A percentile compares a stretch with the other conserved stretches of the same genome.
Evolutionary conservation across 2,113 vertebrate genomes (phyloP).

Genomic region (Labeo catla): DNA sequence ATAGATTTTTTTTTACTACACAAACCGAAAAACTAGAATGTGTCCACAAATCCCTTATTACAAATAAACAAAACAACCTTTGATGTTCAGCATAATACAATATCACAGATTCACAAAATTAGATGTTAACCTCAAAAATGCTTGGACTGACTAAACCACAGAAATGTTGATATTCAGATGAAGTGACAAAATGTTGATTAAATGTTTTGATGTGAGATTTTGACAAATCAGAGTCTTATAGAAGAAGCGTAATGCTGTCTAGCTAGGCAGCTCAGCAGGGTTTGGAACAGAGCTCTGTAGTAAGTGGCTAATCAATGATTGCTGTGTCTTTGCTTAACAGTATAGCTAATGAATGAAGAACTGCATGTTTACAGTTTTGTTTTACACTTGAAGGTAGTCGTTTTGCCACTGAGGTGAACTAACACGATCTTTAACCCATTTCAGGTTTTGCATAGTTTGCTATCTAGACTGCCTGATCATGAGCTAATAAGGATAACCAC

Average conservation of each 20-base stretch:
- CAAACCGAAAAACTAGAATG: not conserved
- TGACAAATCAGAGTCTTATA: not conserved
- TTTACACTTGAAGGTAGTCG: slow-evolving; percentile 35
- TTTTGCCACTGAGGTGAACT: slow-evolving; percentile 74
- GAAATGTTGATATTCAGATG: not conserved
- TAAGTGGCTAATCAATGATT: not conserved
- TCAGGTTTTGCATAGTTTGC: slow-evolving; percentile 98
- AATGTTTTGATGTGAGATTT: no score
- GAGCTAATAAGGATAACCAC: slow-evolving; percentile 93
- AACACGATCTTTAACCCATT: slow-evolving; percentile 96
- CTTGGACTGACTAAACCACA: no score
- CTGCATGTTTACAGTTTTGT: slow-evolving; percentile 40
- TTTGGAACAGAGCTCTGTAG: slow-evolving; percentile 15
- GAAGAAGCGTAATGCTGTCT: not conserved
- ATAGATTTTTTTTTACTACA: no score
- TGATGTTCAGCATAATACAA: not conserved
- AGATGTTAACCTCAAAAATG: not conserved
- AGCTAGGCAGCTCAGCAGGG: not conserved
- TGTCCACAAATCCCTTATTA: not conserved
- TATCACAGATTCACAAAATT: not conserved
- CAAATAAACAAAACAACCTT: not conserved
- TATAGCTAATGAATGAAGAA: slow-evolving; percentile 20
- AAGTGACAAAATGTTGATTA: not conserved
- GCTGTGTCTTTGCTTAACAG: not conserved
- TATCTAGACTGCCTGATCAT: slow-evolving; percentile 92